phyloP scores from a whole-genome alignment of 23 tunicate genomes.

The Trididemnum clinides region DNA sequence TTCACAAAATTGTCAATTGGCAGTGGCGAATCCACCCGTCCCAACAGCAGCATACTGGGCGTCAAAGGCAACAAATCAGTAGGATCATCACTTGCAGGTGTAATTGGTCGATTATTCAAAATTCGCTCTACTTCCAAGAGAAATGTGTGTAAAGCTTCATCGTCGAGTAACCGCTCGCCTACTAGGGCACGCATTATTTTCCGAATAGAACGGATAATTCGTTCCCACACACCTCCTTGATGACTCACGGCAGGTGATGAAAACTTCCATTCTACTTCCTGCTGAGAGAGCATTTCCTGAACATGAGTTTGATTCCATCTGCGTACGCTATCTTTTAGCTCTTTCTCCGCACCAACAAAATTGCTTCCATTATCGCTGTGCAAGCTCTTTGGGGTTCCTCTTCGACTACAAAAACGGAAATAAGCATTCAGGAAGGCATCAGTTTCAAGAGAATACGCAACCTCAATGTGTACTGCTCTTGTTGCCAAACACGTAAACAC shows the following conservation, averaged over 20 bases:
- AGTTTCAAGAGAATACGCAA: constrained; percentile 32
- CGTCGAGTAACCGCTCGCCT: background rate
- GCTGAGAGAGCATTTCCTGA: background rate
- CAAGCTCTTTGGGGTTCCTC: constrained; percentile 4
- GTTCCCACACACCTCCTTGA: constrained; percentile 32
- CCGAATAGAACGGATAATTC: constrained; percentile 28
- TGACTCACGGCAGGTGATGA: background rate
- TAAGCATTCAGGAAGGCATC: constrained; percentile 22
- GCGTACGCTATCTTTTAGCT: constrained; percentile 10
- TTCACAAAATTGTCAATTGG: constrained; percentile 29
- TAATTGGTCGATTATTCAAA: constrained; percentile 6
- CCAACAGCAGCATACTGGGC: constrained; percentile 22
- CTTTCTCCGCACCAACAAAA: constrained; percentile 32
- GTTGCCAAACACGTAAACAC: constrained; percentile 48
- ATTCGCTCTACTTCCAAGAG: background rate
- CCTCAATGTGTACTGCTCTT: constrained; percentile 46
- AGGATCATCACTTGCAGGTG: constrained; percentile 20
- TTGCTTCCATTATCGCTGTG: constrained; percentile 25
- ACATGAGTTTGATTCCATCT: constrained; percentile 19
- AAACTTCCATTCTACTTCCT: constrained; percentile 9
- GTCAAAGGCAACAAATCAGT: constrained; percentile 14
- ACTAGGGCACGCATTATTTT: constrained; percentile 12
- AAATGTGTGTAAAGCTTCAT: background rate
- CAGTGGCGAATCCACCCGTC: constrained; percentile 5
- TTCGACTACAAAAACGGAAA: constrained; percentile 22